Evolutionary conservation across 92 coral and sea anemone species (phyloP), one percentile per base, ranked within the genome.

Genomic region (Porites cylindrica): DNA sequence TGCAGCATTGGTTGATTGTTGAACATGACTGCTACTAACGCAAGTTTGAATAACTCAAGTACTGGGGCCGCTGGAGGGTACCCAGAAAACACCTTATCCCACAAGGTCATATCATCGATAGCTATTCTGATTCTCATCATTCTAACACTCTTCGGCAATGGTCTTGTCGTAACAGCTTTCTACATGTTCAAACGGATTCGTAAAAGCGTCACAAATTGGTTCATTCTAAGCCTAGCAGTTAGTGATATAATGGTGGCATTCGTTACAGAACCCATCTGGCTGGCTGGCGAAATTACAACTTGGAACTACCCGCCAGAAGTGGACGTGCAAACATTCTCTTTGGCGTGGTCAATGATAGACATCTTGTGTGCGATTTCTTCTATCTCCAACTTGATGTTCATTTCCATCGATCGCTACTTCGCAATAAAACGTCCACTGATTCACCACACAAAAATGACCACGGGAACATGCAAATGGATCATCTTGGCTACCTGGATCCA

Each of bases 251-350:
- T 97, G 89, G 99, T 97, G 12, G 98, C 99, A 14, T 86, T 95
- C 63, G 73, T 95, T 29, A 88, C 99, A 16, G 98, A 95, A 80
- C 99, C 99, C n/a, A 93, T 97, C 70, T 97, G 99, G 99, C 91
- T 97, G 67, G 87, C 96, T 32, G 90, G 82, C 65, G 95, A 97
- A 79, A 93, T 96, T 68, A 93, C 93, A 10, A 83, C 91, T 32
- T 97, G 99, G 99, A 2, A 2, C 10, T 85, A 93, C 66, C 79
- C 96, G 11, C 98, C 96, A 47, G 84, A 86, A 75, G 88, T 93
- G 89, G 85, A 97, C 65, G 4, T 10, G 0, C 2, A 0, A 0
- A 83, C 71, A 16, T 84, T 97, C 63, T 23, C 71, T 23, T 53
- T 43, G 70, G 72, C 88, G 19, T 97, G 99, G 99, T 76, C 62